Base-by-base conservation (phyloP, 2,113 vertebrate species). In the Elephantulus edwardii region DNA sequence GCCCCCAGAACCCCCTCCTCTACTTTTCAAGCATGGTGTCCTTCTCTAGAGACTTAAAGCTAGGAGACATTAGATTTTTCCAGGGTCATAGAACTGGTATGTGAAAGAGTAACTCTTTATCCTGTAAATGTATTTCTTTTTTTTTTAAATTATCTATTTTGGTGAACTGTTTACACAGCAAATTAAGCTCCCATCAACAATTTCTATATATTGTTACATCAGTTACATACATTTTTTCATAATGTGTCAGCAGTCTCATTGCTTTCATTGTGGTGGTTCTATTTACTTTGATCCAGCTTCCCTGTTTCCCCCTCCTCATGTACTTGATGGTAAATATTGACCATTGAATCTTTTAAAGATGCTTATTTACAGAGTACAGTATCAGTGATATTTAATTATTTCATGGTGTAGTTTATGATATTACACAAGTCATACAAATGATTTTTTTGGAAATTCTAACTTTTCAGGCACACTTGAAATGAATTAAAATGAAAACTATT, bases 401-500 rank as follows among this genome's bases (percentile, higher is more conserved):
- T 17, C 35, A 68, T 66, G 48, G 33, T 80, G 4, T 54, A 22
- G 84, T 91, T 93, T 70, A 76, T 89, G 40, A 52, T 89, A 82
- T 88, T 76, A 77, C 19, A 56, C 5, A 83, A 44, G n/a, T 90
- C 11, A 35, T 88, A 50, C 4, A 72, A 4, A 50, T 74, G 60
- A 79, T 93, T 20, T 85, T 84, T 95, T 79, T 56, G 33, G 78
- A 78, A 24, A 38, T 22, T 74, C 24, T 77, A 58, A 60, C 81
- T 86, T 88, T 91, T 56, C 89, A 72, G 64, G 22, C 28, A 82
- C 26, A 52, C 17, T 77, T 94, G 54, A 81, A 92, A 35, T 93
- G 66, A 90, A 89, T 91, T 89, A 85, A 93, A 93, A 90, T 91
- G 54, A 87, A 97, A 97, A 89, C 42, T 95, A 20, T 96, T 92